phyloP scores from a whole-genome alignment of 2,113 vertebrate genomes.

The Erythrocercus mccallii region DNA sequence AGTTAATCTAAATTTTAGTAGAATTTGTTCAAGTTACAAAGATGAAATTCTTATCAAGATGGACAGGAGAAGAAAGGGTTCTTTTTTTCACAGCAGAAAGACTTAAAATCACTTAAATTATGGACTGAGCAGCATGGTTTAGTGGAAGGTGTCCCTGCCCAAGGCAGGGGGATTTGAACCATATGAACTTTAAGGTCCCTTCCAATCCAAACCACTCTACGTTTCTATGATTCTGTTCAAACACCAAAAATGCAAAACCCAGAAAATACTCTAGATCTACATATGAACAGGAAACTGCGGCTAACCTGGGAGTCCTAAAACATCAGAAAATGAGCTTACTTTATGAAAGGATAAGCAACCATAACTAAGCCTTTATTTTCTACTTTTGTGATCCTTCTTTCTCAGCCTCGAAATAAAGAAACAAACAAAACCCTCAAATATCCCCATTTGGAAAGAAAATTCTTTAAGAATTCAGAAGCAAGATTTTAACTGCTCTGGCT shows the following conservation, averaged over 20 bases:
- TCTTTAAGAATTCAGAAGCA: background rate
- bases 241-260: background rate
- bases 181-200: background rate
- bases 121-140: background rate
- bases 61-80: background rate
- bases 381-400: background rate
- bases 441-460: background rate
- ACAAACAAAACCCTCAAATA: background rate
- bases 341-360: background rate
- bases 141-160: background rate
- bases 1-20: background rate
- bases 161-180: background rate
- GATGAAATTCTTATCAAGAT: background rate
- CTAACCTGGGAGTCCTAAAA: background rate
- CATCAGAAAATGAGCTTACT: background rate
- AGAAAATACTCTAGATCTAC: background rate
- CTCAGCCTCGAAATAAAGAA: background rate
- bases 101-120: background rate
- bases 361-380: background rate
- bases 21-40: background rate
- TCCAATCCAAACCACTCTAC: background rate
- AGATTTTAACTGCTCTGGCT: background rate
- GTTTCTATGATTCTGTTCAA: background rate
- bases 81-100: background rate
- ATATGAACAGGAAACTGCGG: background rate